phyloP scores from a whole-genome alignment of 2,888 invertebrate species.

The Hydrotaea cyrtoneurina region DNA sequence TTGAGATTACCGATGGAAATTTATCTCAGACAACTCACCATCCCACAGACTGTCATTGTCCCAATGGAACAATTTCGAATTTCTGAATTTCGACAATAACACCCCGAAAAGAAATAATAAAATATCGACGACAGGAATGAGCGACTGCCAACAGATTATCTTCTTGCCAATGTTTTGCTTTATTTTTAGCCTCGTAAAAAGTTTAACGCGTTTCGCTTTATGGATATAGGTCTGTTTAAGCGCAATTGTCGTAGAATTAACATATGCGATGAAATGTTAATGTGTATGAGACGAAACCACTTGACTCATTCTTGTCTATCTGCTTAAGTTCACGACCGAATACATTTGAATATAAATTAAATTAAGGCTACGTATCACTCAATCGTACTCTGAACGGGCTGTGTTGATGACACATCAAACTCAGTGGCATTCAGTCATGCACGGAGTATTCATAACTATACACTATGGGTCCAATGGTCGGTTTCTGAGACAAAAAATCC shows the following conservation, averaged over 20 bases:
- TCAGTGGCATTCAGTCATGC: neutral
- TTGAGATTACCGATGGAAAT: no score
- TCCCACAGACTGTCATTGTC: no score
- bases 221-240: neutral
- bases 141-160: no score
- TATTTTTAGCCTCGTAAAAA: neutral
- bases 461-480: no score
- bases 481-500: no score
- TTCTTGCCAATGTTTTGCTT: neutral
- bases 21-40: no score
- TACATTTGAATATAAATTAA: neutral
- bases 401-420: neutral
- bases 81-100: no score
- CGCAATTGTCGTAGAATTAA: neutral
- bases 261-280: neutral
- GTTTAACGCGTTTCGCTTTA: neutral
- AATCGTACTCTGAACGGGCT: neutral
- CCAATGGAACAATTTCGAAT: no score
- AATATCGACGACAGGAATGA: no score
- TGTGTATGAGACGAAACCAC: neutral
- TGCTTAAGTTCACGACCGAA: constrained; percentile 6
- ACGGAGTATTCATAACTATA: no score
- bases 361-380: neutral
- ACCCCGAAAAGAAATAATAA: no score
- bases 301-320: neutral